phyloP scores from a whole-genome alignment of 2,888 invertebrate species.

The Eremobia ochroleuca region DNA sequence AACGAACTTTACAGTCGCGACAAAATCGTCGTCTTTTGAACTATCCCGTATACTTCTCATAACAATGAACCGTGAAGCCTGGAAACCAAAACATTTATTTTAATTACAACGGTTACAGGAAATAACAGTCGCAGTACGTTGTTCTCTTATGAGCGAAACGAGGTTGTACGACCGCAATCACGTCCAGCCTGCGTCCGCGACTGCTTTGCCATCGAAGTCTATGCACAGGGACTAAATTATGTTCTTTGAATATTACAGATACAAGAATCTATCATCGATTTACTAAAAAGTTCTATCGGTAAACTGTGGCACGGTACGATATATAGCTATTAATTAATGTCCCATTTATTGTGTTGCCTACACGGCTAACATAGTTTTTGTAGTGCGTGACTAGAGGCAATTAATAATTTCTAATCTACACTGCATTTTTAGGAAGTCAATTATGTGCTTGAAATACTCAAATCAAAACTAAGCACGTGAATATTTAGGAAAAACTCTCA shows the following conservation, averaged over 20 bases:
- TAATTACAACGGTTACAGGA: slow-evolving; percentile 66
- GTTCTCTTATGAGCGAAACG: slow-evolving; percentile 69
- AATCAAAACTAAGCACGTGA: slow-evolving; percentile 16
- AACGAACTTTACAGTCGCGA: background rate
- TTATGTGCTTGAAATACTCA: slow-evolving; percentile 30
- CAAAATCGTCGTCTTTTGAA: slow-evolving; percentile 37
- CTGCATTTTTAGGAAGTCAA: slow-evolving; percentile 47
- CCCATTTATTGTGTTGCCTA: slow-evolving; percentile 35
- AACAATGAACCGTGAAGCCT: slow-evolving; percentile 52
- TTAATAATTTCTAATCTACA: slow-evolving; percentile 50
- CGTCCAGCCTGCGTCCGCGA: slow-evolving; percentile 75
- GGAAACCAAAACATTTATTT: slow-evolving; percentile 61
- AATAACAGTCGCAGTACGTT: slow-evolving; percentile 68
- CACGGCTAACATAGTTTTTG: slow-evolving; percentile 43
- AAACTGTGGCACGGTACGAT: slow-evolving; percentile 26
- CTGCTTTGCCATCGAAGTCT: slow-evolving; percentile 61
- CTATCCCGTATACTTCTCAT: slow-evolving; percentile 50
- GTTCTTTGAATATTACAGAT: slow-evolving; percentile 23
- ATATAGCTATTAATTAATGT: slow-evolving; percentile 26
- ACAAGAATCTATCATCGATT: slow-evolving; percentile 20
- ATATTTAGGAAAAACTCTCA: background rate
- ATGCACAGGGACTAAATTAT: slow-evolving; percentile 36
- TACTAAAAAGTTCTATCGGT: slow-evolving; percentile 14
- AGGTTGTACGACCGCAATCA: slow-evolving; percentile 78
- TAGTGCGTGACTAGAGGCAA: slow-evolving; percentile 44